A percentile compares a stretch with the other conserved stretches of the same genome.
These are phyloP conservation scores for Trematocara nigrifrons DNA, from an alignment of 2,113 vertebrate genomes.

Conservation along the genomic window DNA sequence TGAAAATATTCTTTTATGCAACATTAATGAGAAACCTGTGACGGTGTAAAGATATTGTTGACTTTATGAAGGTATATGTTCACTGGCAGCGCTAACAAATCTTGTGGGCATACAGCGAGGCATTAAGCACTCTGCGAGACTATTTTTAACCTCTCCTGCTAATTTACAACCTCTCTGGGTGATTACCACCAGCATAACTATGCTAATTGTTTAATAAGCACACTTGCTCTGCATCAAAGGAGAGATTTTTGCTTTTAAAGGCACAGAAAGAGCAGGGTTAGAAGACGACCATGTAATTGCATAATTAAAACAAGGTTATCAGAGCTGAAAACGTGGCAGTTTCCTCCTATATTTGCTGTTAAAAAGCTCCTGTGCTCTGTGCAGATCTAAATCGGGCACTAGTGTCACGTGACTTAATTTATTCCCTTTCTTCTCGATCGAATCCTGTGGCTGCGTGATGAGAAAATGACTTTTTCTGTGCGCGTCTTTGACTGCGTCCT, in stretches of 20 bases:
- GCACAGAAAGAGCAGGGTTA: slow-evolving; percentile 7
- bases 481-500: not conserved
- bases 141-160: slow-evolving; percentile 39
- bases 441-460: not conserved
- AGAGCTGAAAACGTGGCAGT: not conserved
- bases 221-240: slow-evolving; percentile 65
- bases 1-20: not conserved
- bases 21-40: not conserved
- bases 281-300: slow-evolving; percentile 17
- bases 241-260: slow-evolving; percentile 47
- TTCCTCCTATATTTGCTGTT: slow-evolving; percentile 27
- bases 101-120: not conserved
- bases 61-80: not conserved
- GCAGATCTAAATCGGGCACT: slow-evolving; percentile 31
- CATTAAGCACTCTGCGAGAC: not conserved
- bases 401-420: slow-evolving; percentile 27
- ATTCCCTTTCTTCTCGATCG: slow-evolving; percentile 22
- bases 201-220: slow-evolving; percentile 68
- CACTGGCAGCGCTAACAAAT: not conserved
- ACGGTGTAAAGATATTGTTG: not conserved
- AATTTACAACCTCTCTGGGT: slow-evolving; percentile 21
- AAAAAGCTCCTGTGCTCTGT: not conserved
- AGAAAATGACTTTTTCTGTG: not conserved
- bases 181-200: slow-evolving; percentile 57
- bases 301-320: slow-evolving; percentile 43